Evolutionary conservation across 2,113 vertebrate species (phyloP).

Genomic region (Hemiprocne comata): DNA sequence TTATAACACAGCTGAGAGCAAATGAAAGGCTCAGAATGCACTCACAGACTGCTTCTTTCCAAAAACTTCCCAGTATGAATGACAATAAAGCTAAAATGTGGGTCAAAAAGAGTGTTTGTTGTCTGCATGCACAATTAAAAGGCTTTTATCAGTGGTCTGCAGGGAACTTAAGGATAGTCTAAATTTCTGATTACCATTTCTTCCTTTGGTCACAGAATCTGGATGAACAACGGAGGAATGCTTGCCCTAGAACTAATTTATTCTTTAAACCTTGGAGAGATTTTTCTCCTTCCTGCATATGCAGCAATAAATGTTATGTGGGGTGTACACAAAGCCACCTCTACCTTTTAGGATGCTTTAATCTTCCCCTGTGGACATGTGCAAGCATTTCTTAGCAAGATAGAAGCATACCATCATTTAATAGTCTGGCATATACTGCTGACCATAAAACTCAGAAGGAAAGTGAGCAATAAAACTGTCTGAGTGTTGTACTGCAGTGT

Average conservation of each 20-base stretch:
- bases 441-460: neutral
- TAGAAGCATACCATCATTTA: neutral
- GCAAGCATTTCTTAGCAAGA: neutral
- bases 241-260: neutral
- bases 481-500: conserved; percentile 2
- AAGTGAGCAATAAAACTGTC: neutral
- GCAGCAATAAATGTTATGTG: neutral
- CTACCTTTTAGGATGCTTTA: neutral
- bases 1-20: neutral
- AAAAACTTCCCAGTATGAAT: neutral
- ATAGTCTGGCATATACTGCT: neutral
- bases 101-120: neutral
- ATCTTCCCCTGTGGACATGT: accelerated
- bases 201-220: neutral
- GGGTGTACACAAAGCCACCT: neutral
- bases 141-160: neutral
- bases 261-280: neutral
- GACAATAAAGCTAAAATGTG: neutral
- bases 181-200: neutral
- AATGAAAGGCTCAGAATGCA: neutral
- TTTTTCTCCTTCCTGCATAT: neutral
- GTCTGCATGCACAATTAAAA: neutral
- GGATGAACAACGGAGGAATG: neutral
- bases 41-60: neutral
- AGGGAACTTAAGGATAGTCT: neutral